Conservation (phyloP, 2,888 invertebrate species). For the Amphipoea lucens region DNA sequence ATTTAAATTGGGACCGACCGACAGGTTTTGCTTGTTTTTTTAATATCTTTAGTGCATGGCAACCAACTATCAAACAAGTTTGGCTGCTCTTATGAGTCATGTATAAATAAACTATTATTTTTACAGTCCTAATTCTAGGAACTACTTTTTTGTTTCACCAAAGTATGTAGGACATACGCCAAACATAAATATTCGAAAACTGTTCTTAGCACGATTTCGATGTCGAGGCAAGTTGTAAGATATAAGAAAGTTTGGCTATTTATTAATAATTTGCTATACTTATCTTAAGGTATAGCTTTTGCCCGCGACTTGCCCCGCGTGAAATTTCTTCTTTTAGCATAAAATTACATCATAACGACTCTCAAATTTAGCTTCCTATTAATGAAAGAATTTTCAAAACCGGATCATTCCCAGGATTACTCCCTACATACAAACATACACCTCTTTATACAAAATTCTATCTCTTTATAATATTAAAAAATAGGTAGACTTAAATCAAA, state of each 20-base stretch:
- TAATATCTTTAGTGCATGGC: slow-evolving; percentile 1
- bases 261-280: background rate
- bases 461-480: background rate
- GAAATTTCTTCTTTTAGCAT: background rate
- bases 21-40: slow-evolving; percentile 26
- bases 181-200: background rate
- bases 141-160: background rate
- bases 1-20: slow-evolving; percentile 11
- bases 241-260: background rate
- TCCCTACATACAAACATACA: background rate
- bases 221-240: background rate
- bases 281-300: background rate
- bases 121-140: background rate
- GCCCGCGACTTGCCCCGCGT: too few species aligned
- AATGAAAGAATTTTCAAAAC: background rate
- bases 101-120: slow-evolving; percentile 26
- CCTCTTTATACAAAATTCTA: background rate
- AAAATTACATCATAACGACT: background rate
- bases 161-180: background rate
- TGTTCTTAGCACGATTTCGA: background rate
- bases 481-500: background rate
- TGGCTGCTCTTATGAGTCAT: background rate
- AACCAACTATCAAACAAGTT: slow-evolving; percentile 32
- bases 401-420: background rate
- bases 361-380: background rate